A percentile compares a stretch with the other conserved stretches of the same genome.
These are phyloP conservation scores for Coptodon rendalli DNA, from an alignment of 2,113 vertebrate species.

Conservation along the genomic window DNA sequence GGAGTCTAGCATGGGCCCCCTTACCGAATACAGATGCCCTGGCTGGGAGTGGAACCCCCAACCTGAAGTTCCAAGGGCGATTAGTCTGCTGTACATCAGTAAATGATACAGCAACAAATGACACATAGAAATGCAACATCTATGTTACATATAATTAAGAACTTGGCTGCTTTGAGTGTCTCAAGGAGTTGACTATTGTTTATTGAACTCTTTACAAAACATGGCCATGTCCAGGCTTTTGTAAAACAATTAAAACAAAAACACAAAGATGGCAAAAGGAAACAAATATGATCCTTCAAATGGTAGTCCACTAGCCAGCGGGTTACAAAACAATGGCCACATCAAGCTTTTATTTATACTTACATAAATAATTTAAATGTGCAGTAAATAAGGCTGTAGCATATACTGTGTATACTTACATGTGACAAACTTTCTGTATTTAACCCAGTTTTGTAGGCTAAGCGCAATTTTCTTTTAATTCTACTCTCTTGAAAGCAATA, in stretches of 20 bases:
- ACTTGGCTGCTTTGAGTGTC: not conserved
- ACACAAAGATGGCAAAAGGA: not conserved
- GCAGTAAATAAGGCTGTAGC: not conserved
- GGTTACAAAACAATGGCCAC: not conserved
- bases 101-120: not conserved
- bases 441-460: not conserved
- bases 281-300: not conserved
- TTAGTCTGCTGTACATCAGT: not conserved
- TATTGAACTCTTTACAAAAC: not conserved
- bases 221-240: not conserved
- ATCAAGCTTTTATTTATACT: not conserved
- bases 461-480: not conserved
- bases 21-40: not conserved
- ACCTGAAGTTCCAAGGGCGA: not conserved
- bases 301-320: not conserved
- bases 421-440: not conserved
- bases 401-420: not conserved
- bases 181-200: not conserved
- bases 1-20: not conserved
- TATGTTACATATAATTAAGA: not conserved
- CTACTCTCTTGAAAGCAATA: not conserved
- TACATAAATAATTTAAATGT: not conserved
- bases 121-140: not conserved
- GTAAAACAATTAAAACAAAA: not conserved
- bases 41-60: not conserved